Conservation (phyloP, 2,113 vertebrate genomes). For the Saguinus midas region DNA sequence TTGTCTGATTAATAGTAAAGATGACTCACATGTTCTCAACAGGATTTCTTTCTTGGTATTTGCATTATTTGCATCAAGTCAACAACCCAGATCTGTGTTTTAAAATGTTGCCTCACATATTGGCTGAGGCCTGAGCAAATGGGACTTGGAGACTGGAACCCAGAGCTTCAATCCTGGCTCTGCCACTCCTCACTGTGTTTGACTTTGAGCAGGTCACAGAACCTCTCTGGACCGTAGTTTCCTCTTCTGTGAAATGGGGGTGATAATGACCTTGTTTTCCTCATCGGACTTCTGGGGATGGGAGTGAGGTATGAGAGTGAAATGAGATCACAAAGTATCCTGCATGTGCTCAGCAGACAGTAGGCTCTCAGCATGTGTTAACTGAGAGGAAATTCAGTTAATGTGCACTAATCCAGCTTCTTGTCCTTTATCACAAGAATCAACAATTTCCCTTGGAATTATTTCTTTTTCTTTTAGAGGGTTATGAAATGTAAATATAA, state of each 20-base stretch:
- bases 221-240: background rate
- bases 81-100: background rate
- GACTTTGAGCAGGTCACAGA: background rate
- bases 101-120: accelerated
- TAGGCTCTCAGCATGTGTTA: background rate
- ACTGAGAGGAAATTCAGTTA: background rate
- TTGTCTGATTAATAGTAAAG: too few species aligned
- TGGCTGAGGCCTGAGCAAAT: background rate
- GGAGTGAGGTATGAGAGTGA: background rate
- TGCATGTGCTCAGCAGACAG: background rate
- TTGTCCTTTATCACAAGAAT: background rate
- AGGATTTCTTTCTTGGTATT: background rate
- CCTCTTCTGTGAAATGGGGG: background rate
- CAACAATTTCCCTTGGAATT: slow-evolving; percentile 52
- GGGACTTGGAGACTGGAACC: background rate
- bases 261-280: background rate
- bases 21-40: background rate
- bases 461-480: slow-evolving; percentile 54
- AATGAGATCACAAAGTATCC: background rate
- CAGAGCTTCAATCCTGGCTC: background rate
- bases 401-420: background rate
- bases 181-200: background rate
- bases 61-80: too few species aligned
- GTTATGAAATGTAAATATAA: slow-evolving; percentile 62
- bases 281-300: background rate